Conservation (phyloP, 2,113 vertebrate species). For the Chaenocephalus aceratus region DNA sequence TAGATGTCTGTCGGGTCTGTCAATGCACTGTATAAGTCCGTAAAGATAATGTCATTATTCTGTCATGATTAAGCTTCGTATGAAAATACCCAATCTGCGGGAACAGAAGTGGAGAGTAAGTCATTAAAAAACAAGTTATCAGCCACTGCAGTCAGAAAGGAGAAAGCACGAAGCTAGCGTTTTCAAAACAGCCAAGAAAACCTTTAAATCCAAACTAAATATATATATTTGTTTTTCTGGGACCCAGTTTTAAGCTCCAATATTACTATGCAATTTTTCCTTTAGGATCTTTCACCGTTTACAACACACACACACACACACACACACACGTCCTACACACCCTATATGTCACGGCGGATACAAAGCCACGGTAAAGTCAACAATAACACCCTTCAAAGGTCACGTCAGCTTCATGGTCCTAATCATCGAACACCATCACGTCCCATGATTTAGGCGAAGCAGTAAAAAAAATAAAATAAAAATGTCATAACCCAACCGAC, state of each 20-base stretch:
- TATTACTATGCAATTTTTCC: background rate
- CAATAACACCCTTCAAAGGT: slow-evolving; percentile 78
- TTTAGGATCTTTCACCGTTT: background rate
- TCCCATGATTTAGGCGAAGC: slow-evolving; percentile 69
- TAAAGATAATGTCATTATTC: background rate
- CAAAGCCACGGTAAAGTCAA: slow-evolving; percentile 72
- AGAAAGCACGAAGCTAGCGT: too few relatives aligned
- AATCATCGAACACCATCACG: slow-evolving; percentile 69
- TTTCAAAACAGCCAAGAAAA: too few relatives aligned
- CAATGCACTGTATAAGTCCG: background rate
- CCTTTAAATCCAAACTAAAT: too few relatives aligned
- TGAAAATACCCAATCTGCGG: background rate
- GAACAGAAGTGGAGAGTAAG: background rate
- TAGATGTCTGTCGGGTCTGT: background rate
- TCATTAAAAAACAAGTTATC: background rate
- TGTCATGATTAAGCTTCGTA: background rate
- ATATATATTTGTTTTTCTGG: background rate
- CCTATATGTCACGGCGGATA: slow-evolving; percentile 38
- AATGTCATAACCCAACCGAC: slow-evolving; percentile 55
- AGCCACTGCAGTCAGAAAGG: background rate
- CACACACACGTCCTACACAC: slow-evolving; percentile 24
- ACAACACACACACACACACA: slow-evolving; percentile 11
- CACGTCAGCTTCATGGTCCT: slow-evolving; percentile 74
- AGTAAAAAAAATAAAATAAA: slow-evolving; percentile 49
- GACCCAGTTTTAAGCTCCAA: background rate